phyloP scores from a whole-genome alignment of 2,888 invertebrate species.

The Pammene aurita region DNA sequence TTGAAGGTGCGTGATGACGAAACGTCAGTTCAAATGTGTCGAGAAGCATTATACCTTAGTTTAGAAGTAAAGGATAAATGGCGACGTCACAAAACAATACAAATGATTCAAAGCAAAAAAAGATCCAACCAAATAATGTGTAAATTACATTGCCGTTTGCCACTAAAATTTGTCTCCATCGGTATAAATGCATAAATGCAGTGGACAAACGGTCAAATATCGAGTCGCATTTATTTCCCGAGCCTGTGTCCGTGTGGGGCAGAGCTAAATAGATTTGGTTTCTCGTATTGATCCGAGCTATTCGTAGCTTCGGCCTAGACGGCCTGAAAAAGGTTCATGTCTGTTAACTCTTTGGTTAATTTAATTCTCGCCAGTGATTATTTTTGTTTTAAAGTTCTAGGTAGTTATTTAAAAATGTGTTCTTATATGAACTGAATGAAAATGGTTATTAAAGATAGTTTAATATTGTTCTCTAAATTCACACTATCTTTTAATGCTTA shows the following conservation, averaged over 20 bases:
- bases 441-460: not conserved
- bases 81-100: too few species aligned
- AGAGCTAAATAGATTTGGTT: constrained; percentile 52
- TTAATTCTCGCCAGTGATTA: not conserved
- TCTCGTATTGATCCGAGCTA: constrained; percentile 53
- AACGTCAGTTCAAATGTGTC: too few species aligned
- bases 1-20: too few species aligned
- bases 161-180: not conserved
- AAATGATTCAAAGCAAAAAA: too few species aligned
- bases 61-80: too few species aligned
- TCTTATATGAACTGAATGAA: not conserved
- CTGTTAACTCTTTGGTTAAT: not conserved
- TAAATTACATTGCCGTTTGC: not conserved
- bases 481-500: too few species aligned
- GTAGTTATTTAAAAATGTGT: too few species aligned
- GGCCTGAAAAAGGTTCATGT: constrained; percentile 33
- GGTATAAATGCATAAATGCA: constrained; percentile 40
- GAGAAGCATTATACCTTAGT: too few species aligned
- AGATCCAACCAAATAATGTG: not conserved
- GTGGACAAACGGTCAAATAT: constrained; percentile 46
- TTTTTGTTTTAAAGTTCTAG: not conserved
- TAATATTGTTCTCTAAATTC: too few species aligned
- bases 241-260: constrained; percentile 44
- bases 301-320: constrained; percentile 48
- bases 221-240: constrained; percentile 47